phyloP scores from a whole-genome alignment of 2,888 invertebrate species.

The Eugnorisma glareosa region DNA sequence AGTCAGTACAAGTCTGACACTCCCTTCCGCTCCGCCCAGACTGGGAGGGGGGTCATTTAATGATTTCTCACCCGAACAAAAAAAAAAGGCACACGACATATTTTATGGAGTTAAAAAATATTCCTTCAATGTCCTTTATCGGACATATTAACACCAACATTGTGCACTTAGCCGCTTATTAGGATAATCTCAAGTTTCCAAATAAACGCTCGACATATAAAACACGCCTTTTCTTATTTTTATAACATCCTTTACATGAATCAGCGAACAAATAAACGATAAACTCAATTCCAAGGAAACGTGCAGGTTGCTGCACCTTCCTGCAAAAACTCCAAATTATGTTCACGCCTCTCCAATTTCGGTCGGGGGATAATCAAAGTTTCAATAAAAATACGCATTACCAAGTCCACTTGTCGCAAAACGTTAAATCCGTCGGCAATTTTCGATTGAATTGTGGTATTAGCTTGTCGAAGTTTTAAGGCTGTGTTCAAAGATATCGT shows the following conservation, averaged over 20 bases:
- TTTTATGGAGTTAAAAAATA: constrained; percentile 41
- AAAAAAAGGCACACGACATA: constrained; percentile 26
- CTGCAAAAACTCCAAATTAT: constrained; percentile 50
- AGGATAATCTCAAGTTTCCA: constrained; percentile 67
- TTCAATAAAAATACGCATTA: constrained; percentile 62
- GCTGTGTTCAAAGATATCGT: constrained; percentile 52
- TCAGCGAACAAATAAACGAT: constrained; percentile 59
- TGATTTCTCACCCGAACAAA: too few relatives aligned
- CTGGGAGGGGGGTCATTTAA: too few relatives aligned
- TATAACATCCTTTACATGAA: constrained; percentile 69
- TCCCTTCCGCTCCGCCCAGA: too few relatives aligned
- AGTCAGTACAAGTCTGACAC: too few relatives aligned
- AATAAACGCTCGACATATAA: constrained; percentile 63
- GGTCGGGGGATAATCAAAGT: constrained; percentile 63
- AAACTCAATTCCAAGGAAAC: constrained; percentile 66
- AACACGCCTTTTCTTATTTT: constrained; percentile 68
- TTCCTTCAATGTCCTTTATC: constrained; percentile 45
- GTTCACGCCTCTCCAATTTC: constrained; percentile 63
- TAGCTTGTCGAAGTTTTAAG: constrained; percentile 60
- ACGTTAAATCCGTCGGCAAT: constrained; percentile 56
- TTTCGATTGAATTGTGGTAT: constrained; percentile 52
- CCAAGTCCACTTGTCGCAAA: constrained; percentile 54
- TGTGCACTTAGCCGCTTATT: constrained; percentile 72
- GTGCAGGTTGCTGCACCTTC: constrained; percentile 52
- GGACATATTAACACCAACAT: constrained; percentile 67